A percentile compares a stretch with the other conserved stretches of the same genome.
phyloP scores from a whole-genome alignment of 2,888 invertebrate genomes.

The Dryococelus australis region DNA sequence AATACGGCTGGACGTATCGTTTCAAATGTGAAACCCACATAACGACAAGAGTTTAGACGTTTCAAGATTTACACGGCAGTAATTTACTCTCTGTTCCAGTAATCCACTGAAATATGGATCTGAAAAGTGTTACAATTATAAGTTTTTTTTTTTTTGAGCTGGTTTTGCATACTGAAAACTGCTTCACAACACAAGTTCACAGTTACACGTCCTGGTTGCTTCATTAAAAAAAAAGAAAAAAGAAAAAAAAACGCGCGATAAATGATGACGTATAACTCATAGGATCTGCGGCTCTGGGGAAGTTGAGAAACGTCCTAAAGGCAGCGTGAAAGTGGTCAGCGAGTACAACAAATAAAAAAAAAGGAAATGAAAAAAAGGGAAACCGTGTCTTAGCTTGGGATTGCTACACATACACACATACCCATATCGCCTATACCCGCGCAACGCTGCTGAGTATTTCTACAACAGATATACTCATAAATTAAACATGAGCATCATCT shows the following conservation, averaged over 20 bases:
- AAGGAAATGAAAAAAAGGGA: too few species aligned
- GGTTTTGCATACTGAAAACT: background rate
- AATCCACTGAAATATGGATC: background rate
- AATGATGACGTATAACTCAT: background rate
- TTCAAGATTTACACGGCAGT: background rate
- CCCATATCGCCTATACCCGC: background rate
- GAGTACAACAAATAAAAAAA: background rate
- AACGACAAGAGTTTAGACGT: background rate
- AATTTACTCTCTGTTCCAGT: background rate
- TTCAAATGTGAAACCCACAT: too few species aligned
- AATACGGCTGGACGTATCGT: too few species aligned
- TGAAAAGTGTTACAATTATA: background rate
- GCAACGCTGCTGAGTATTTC: background rate
- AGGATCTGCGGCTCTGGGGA: background rate
- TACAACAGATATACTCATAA: background rate
- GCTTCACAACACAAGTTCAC: background rate
- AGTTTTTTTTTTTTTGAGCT: background rate
- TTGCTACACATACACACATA: background rate
- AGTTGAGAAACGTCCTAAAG: background rate
- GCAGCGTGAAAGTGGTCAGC: background rate
- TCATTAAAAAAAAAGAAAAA: background rate
- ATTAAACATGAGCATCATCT: conserved; percentile 5
- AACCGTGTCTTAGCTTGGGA: background rate
- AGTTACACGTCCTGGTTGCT: background rate
- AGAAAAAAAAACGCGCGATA: background rate